Evolutionary conservation across 1,140 invertebrate species (phyloP).

Genomic region (Ceratina japonica): DNA sequence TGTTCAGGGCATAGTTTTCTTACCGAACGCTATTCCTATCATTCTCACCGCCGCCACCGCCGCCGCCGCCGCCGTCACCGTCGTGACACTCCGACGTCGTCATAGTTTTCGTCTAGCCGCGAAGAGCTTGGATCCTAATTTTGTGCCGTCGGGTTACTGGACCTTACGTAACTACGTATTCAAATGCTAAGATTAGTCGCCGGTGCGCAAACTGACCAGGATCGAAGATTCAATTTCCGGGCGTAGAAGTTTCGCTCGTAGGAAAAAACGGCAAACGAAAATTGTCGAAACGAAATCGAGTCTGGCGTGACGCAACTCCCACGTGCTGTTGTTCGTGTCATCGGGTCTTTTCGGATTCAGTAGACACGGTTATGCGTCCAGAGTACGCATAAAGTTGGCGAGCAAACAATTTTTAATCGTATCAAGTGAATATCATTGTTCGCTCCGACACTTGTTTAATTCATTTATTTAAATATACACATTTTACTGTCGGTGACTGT

Average conservation of each 20-base stretch:
- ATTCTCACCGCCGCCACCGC: not conserved
- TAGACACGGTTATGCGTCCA: no score
- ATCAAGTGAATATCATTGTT: no score
- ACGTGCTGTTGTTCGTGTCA: not conserved
- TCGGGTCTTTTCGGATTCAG: not conserved
- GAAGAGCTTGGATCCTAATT: slow-evolving; percentile 70
- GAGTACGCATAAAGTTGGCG: no score
- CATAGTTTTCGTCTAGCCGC: slow-evolving; percentile 51
- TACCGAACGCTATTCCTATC: slow-evolving; percentile 14
- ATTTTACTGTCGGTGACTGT: no score
- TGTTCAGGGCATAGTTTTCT: slow-evolving; percentile 1
- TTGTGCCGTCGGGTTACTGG: slow-evolving; percentile 73
- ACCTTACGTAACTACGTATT: slow-evolving; percentile 72
- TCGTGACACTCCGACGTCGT: slow-evolving; percentile 13
- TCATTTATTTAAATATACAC: no score
- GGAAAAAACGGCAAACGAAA: not conserved
- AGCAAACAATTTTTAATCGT: no score
- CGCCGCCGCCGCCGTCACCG: not conserved
- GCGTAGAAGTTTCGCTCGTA: not conserved
- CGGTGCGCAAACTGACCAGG: slow-evolving; percentile 45
- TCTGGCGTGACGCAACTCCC: not conserved
- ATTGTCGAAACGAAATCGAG: not conserved
- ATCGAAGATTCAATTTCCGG: slow-evolving; percentile 41
- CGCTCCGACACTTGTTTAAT: no score
- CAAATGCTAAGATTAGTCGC: slow-evolving; percentile 61